Conservation (phyloP, 2,888 invertebrate species). For the Temnothorax rugatulus region DNA sequence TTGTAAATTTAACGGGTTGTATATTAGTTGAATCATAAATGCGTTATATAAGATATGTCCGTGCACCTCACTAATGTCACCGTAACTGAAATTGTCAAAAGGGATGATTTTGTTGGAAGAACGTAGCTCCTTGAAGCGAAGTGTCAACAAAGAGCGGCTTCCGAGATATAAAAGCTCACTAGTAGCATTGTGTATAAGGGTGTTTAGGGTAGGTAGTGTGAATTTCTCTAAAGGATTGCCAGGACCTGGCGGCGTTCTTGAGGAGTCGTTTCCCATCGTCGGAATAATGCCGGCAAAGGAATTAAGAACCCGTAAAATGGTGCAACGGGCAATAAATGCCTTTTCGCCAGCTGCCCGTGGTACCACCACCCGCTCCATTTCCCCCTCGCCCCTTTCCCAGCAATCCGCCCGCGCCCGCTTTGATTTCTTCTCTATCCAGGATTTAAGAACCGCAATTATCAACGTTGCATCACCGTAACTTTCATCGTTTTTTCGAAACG, state of each 20-base stretch:
- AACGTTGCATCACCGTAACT: slow-evolving; percentile 76
- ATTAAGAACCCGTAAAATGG: slow-evolving; percentile 83
- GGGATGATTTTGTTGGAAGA: slow-evolving; percentile 38
- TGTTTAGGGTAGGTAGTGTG: slow-evolving; percentile 75
- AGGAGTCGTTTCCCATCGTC: slow-evolving; percentile 62
- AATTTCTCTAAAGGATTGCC: slow-evolving; percentile 77
- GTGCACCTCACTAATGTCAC: slow-evolving; percentile 16
- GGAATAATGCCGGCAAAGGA: slow-evolving; percentile 72
- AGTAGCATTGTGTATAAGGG: slow-evolving; percentile 62
- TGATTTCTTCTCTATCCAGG: slow-evolving; percentile 69
- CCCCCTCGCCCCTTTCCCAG: slow-evolving; percentile 19
- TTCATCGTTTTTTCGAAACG: slow-evolving; percentile 71
- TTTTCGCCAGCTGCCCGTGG: slow-evolving; percentile 82
- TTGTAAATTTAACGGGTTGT: background rate
- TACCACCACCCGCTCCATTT: slow-evolving; percentile 61
- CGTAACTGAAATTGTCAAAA: slow-evolving; percentile 38
- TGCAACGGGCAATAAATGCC: slow-evolving; percentile 83
- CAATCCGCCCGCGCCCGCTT: slow-evolving; percentile 34
- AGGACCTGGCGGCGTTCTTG: slow-evolving; percentile 68
- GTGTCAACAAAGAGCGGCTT: slow-evolving; percentile 45
- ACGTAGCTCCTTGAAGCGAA: slow-evolving; percentile 40
- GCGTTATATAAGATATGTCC: background rate
- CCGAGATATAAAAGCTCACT: slow-evolving; percentile 37
- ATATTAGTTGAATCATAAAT: background rate
- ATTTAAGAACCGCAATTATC: slow-evolving; percentile 77